Evolutionary conservation across 2,888 invertebrate species (phyloP), one percentile per base, ranked within the genome.

Genomic region (Neoascia interrupta): DNA sequence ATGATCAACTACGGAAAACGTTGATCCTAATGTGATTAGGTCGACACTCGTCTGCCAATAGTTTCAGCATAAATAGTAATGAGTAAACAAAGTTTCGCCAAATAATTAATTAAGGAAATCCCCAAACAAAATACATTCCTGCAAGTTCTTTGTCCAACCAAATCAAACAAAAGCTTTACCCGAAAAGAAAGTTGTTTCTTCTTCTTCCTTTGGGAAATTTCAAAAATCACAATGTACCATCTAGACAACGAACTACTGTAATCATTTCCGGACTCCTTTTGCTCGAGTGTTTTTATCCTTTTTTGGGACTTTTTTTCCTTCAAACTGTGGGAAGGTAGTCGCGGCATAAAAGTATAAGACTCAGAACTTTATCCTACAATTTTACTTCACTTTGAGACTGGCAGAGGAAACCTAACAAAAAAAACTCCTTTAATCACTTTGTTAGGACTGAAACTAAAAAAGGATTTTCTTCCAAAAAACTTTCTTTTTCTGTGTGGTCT

Each of bases 371-470:
- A 53, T 49, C 53, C 11, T 15, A 74, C 49, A 34, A 72, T 41
- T 73, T 73, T 66, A 43, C 60, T 54, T 23, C 37, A 53, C 54
- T 60, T 51, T 41, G 64, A 43, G 28, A 37, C 18, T 1, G 5
- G 3, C 11, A 15, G 8, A 47, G 16, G 4, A 64, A 39, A 51
- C 45, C 60, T 18, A 51, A 36, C 49, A 58, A 41, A 54, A 16
- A 58, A 68, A 74, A 74, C 45, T 68, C 60, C 68, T 74, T 61
- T 69, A 54, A n/a, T 69, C 68, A 74, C 68, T 49, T 53, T 54
- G 18, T 28, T 36, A 53, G 43, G 41, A 68, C 43, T 34, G 13
- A 66, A 51, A 66, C 41, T 51, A 49, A 45, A 45, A 54, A 49
- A 8, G 18, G 16, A 36, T 28, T 47, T 43, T 18, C 28, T 39